phyloP scores from a whole-genome alignment of 2,797 vertebrate genomes.

The Graptemys geographica region DNA sequence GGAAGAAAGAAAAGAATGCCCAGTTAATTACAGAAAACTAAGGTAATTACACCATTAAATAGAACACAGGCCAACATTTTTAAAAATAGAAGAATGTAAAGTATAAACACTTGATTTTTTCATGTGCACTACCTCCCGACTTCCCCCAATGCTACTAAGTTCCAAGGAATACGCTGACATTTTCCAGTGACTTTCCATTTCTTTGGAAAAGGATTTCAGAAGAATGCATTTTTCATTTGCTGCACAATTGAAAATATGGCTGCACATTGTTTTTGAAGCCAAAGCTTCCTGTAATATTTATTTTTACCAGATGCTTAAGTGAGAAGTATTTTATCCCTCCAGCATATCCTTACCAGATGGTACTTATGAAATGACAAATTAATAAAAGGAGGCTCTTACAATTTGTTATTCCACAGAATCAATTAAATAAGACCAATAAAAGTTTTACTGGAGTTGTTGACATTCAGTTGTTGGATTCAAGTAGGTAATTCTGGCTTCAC shows the following conservation, averaged over 20 bases:
- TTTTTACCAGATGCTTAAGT: background rate
- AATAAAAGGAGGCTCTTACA: conserved; percentile 22
- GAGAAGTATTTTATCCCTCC: background rate
- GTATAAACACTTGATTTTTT: background rate
- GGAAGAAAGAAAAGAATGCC: background rate
- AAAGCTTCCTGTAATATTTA: background rate
- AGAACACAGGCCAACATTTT: background rate
- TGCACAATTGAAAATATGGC: background rate
- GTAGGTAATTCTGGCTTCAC: background rate
- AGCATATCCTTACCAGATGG: background rate
- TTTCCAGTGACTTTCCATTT: background rate
- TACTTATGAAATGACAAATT: background rate
- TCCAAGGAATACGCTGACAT: background rate
- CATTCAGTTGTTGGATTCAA: background rate
- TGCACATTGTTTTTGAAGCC: background rate
- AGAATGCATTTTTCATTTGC: background rate
- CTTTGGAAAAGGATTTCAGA: background rate
- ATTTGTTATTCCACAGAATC: background rate
- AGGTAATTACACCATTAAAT: background rate
- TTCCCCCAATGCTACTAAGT: background rate
- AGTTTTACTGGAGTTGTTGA: background rate
- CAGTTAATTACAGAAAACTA: background rate
- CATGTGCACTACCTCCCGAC: background rate
- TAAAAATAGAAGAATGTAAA: background rate
- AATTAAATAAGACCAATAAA: background rate